phyloP scores from a whole-genome alignment of 2,888 invertebrate species.

The Dynastes hyllus region DNA sequence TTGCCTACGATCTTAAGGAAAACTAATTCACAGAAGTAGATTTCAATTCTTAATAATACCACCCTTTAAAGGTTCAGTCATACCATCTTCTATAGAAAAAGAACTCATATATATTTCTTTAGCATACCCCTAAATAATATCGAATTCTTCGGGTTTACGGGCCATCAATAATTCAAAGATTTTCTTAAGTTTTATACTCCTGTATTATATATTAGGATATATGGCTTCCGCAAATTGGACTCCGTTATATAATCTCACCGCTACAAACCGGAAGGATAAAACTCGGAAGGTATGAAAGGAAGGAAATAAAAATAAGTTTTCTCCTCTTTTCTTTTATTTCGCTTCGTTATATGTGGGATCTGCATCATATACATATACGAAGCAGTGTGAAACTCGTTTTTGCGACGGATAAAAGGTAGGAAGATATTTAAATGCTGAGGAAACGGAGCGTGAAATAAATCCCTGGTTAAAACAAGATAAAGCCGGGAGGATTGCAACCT shows the following conservation, averaged over 20 bases:
- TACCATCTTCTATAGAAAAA: too few relatives aligned
- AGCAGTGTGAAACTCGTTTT: conserved; percentile 29
- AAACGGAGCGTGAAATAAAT: conserved; percentile 42
- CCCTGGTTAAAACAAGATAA: conserved; percentile 31
- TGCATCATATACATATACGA: not conserved
- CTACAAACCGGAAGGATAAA: conserved; percentile 43
- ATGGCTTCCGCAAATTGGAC: conserved; percentile 32
- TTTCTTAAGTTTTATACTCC: conserved; percentile 22
- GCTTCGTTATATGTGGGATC: conserved; percentile 30
- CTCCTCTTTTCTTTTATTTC: conserved; percentile 16
- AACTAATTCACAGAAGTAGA: too few relatives aligned
- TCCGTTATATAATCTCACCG: conserved; percentile 21
- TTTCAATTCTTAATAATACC: too few relatives aligned
- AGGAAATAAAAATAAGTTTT: conserved; percentile 30
- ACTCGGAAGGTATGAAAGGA: conserved; percentile 24
- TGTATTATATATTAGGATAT: conserved; percentile 42
- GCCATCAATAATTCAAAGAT: conserved; percentile 39
- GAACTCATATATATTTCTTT: not conserved
- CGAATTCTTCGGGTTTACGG: not conserved
- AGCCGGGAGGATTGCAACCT: conserved; percentile 16
- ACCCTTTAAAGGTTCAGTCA: too few relatives aligned
- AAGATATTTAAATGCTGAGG: conserved; percentile 37
- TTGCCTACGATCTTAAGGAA: too few relatives aligned
- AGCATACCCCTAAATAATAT: not conserved
- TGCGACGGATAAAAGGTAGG: conserved; percentile 36